These are phyloP conservation scores for Halocynthia roretzi DNA, from an alignment of 23 tunicate species.

Conservation along the genomic window DNA sequence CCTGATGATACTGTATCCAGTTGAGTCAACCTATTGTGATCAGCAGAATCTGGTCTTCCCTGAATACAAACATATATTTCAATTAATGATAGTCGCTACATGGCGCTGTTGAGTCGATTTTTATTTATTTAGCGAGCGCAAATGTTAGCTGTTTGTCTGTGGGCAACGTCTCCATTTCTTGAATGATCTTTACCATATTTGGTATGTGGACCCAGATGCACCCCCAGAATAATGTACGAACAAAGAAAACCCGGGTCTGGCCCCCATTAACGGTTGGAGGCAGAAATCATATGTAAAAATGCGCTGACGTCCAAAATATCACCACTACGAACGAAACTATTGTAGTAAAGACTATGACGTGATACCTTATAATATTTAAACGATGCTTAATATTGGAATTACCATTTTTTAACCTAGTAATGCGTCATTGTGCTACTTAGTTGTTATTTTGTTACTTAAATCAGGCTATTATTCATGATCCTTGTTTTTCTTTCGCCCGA, in stretches of 20 bases:
- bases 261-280: too few relatives aligned
- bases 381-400: too few relatives aligned
- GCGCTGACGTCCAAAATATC: background rate
- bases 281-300: too few relatives aligned
- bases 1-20: slow-evolving; percentile 78
- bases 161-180: too few relatives aligned
- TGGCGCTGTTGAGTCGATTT: too few relatives aligned
- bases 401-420: background rate
- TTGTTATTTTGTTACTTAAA: background rate
- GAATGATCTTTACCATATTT: too few relatives aligned
- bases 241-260: too few relatives aligned
- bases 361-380: background rate
- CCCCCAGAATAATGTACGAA: too few relatives aligned
- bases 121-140: too few relatives aligned
- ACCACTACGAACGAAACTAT: slow-evolving; percentile 12
- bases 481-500: background rate
- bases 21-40: slow-evolving; percentile 68
- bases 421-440: background rate
- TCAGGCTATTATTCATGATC: background rate
- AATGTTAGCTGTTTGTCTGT: too few relatives aligned
- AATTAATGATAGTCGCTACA: too few relatives aligned
- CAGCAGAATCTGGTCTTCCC: slow-evolving; percentile 69
- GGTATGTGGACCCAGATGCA: too few relatives aligned
- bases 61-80: background rate
- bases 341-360: slow-evolving; percentile 4